Percentiles rank a stretch among this genome's conserved stretches.
phyloP scores from a whole-genome alignment of 2,113 vertebrate genomes.

The Charina bottae region DNA sequence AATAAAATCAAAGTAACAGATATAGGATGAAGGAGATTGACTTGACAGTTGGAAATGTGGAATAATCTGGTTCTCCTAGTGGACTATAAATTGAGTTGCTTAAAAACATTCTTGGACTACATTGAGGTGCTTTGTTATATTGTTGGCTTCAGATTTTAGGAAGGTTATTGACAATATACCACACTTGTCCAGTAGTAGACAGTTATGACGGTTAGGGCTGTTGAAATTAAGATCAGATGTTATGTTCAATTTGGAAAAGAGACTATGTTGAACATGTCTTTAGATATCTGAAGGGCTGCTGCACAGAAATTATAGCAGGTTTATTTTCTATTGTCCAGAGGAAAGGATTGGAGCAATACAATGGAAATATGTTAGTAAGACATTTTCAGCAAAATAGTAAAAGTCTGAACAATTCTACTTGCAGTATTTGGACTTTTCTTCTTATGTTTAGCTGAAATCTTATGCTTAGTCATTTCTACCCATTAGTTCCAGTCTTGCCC shows the following conservation, averaged over 20 bases:
- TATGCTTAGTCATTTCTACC: neutral
- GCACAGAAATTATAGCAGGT: neutral
- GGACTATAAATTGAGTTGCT: neutral
- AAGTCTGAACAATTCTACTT: neutral
- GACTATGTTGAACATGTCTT: neutral
- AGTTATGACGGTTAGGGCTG: neutral
- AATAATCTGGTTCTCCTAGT: neutral
- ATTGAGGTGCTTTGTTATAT: neutral
- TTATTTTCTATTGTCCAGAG: neutral
- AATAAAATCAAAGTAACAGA: neutral
- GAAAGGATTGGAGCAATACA: neutral
- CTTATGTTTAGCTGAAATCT: neutral
- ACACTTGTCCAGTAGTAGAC: neutral
- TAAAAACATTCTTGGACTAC: neutral
- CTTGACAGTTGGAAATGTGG: neutral
- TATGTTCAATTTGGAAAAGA: neutral
- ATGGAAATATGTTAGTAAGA: neutral
- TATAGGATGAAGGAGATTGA: neutral
- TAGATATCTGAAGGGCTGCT: neutral
- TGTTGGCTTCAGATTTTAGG: neutral
- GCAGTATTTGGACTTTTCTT: neutral
- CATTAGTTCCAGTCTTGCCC: neutral
- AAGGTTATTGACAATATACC: neutral
- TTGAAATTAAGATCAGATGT: neutral
- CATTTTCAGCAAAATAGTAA: neutral